Conservation (phyloP, 2,113 vertebrate genomes). For the Noturus placidus region DNA sequence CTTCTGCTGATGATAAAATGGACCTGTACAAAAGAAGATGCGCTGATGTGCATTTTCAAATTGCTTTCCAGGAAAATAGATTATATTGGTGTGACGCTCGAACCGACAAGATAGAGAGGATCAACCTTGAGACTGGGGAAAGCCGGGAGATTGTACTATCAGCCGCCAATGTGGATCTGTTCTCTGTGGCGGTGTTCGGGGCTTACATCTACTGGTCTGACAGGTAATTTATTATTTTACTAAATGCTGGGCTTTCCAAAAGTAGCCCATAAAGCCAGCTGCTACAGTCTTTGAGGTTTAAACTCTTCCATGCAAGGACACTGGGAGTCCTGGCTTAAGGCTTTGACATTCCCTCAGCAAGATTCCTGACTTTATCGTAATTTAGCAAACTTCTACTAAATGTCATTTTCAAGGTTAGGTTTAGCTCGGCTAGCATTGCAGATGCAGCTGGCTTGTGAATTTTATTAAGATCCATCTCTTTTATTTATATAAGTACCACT, state of each 20-base stretch:
- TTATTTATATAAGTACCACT: conserved; percentile 73
- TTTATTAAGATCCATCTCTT: conserved; percentile 62
- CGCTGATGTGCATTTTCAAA: conserved; percentile 76
- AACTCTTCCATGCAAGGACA: conserved; percentile 71
- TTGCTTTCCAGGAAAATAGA: conserved; percentile 93
- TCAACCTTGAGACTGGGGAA: conserved; percentile 97
- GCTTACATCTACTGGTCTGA: conserved; percentile 99
- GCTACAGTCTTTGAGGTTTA: conserved; percentile 77
- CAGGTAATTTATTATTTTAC: conserved; percentile 98
- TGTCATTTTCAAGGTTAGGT: conserved; percentile 56
- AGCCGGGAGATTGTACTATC: conserved; percentile 94
- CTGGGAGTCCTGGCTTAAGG: conserved; percentile 60
- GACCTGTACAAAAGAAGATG: conserved; percentile 52
- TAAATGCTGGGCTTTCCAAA: conserved; percentile 77
- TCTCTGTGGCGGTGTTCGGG: conserved; percentile 96
- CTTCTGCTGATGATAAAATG: conserved; percentile 65
- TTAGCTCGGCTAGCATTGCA: neutral
- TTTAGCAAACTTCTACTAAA: conserved; percentile 52
- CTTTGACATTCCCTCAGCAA: conserved; percentile 58
- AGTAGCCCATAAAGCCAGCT: conserved; percentile 71
- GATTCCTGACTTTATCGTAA: conserved; percentile 61
- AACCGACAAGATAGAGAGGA: conserved; percentile 98
- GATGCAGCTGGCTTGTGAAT: conserved; percentile 44
- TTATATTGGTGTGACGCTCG: conserved; percentile 99
- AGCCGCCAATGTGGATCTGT: conserved; percentile 95